phyloP scores from a whole-genome alignment of 2,797 vertebrate species.

The Parotocinclus haroldoi region DNA sequence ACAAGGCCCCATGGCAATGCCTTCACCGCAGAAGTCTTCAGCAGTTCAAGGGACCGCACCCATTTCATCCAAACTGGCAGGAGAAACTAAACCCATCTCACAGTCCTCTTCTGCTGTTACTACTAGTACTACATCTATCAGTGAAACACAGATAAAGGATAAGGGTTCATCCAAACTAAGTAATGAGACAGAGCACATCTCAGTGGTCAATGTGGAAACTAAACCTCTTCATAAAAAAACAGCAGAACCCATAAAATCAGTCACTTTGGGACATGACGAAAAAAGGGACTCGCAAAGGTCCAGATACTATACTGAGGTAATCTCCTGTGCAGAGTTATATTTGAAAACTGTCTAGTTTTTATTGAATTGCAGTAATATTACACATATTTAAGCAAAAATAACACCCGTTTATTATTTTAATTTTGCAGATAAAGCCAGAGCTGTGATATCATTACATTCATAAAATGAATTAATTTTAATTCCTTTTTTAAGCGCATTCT shows the following conservation, averaged over 20 bases:
- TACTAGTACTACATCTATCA: constrained; percentile 27
- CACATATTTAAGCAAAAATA: no score
- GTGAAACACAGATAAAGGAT: constrained; percentile 59
- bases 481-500: no score
- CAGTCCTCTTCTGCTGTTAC: constrained; percentile 26
- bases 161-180: constrained; percentile 58
- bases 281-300: constrained; percentile 73
- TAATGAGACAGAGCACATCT: constrained; percentile 35
- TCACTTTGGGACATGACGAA: constrained; percentile 46
- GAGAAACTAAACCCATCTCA: constrained; percentile 60
- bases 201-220: constrained; percentile 56
- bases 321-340: constrained; percentile 36
- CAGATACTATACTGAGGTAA: constrained; percentile 88
- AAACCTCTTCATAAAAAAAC: constrained; percentile 66
- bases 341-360: not conserved
- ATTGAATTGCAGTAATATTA: no score
- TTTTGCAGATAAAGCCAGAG: not conserved
- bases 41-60: constrained; percentile 59
- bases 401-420: not conserved
- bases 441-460: not conserved
- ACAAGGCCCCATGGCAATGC: constrained; percentile 56
- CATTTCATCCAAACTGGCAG: constrained; percentile 64
- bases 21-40: constrained; percentile 57
- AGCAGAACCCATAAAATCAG: constrained; percentile 59
- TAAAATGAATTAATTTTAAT: no score